Base-by-base conservation (phyloP, 1,140 invertebrate species). In the Gryllus bimaculatus region DNA sequence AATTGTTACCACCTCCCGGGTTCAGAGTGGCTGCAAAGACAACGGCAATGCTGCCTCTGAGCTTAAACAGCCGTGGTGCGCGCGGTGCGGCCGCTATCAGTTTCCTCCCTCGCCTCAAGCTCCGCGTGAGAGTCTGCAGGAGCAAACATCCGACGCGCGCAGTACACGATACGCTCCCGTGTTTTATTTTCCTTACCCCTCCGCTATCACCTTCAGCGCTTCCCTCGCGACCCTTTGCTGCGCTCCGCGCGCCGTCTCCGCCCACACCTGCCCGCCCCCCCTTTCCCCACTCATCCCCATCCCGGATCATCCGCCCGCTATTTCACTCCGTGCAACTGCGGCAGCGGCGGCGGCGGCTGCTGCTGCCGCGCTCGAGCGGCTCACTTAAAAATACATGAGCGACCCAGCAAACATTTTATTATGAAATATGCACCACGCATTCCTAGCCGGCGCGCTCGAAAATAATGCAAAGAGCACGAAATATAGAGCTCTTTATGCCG, bases 371-470 rank as follows among this genome's bases (percentile, higher is more conserved):
- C 54, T 66, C 54, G 10, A 66, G 54, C 54, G 54, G 18, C n/a
- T 66, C 54, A 66, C 54, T 66, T 66, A 66, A 13, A 13, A 66
- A 66, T 13, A 66, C 54, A 66, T 66, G 54, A 66, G 54, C 54
- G 54, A 66, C 54, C 54, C 54, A 66, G 54, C 54, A 66, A 66
- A 66, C 54, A 66, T 66, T 66, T 66, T 66, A 66, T 66, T 66
- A 66, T 66, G 54, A 66, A 66, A 66, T 13, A 66, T 66, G 54
- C 54, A 66, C 18, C 10, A 18, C 54, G 54, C 54, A 66, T 66
- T 66, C 10, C 10, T 66, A 66, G 10, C 54, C 10, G 54, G 54
- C 54, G n/a, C n/a, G 18, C 54, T 66, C 54, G 54, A 66, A 66
- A 66, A 66, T 66, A 18, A 66, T 66, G 54, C 54, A 18, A 66